These are phyloP conservation scores for Montipora capricornis DNA, from an alignment of 64 coral and sea anemone genomes.

Conservation along the genomic window DNA sequence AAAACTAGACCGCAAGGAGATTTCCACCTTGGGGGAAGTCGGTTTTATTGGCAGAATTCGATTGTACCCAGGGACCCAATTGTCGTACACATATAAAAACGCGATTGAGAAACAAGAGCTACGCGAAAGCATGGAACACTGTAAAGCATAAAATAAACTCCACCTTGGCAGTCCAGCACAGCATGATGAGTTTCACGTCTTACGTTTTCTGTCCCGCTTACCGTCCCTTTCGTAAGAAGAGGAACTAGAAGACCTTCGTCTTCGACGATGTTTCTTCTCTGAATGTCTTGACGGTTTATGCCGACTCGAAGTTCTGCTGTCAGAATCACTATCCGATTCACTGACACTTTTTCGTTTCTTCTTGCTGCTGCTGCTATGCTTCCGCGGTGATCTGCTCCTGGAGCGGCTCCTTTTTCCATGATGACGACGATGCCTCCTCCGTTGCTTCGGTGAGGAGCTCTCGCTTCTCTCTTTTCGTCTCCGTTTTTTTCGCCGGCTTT, in stretches of 20 bases:
- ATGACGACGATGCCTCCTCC: slow-evolving; percentile 28
- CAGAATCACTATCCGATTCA: slow-evolving; percentile 33
- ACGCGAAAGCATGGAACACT: not conserved
- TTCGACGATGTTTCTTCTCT: slow-evolving; percentile 44
- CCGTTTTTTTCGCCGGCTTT: slow-evolving; percentile 70
- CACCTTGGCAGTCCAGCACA: slow-evolving; percentile 7
- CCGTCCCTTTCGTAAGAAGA: slow-evolving; percentile 39
- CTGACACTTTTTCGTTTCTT: slow-evolving; percentile 55
- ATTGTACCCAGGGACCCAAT: too few relatives aligned
- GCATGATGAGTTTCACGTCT: slow-evolving; percentile 9
- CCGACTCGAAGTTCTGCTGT: slow-evolving; percentile 3
- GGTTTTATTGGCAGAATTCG: too few relatives aligned
- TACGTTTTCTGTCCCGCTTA: slow-evolving; percentile 64
- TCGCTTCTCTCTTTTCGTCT: slow-evolving; percentile 42
- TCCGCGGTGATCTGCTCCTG: slow-evolving; percentile 39
- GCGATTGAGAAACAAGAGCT: not conserved
- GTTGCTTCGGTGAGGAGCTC: slow-evolving; percentile 56
- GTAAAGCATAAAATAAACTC: slow-evolving; percentile 12
- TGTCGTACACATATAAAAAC: too few relatives aligned
- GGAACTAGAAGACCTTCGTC: slow-evolving; percentile 46
- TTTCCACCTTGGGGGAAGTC: too few relatives aligned
- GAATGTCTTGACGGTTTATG: slow-evolving; percentile 21
- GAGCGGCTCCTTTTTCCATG: slow-evolving; percentile 49
- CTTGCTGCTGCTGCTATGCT: slow-evolving; percentile 3
- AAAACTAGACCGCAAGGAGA: too few relatives aligned